Conservation (phyloP, 1,140 invertebrate species). For the Musca domestica region DNA sequence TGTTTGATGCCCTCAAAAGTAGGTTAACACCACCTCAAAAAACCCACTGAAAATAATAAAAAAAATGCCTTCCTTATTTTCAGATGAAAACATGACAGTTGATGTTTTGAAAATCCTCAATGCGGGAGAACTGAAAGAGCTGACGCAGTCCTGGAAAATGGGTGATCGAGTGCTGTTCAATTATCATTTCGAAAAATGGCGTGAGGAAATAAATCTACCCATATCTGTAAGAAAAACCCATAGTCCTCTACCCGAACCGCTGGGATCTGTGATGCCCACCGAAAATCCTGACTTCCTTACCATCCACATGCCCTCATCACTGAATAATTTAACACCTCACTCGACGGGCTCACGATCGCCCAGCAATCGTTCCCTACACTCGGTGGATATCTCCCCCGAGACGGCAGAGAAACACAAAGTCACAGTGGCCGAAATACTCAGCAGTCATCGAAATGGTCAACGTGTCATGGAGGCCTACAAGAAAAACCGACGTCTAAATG, state of each 20-base stretch:
- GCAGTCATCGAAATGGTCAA: slow-evolving; percentile 30
- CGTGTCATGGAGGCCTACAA: slow-evolving; percentile 35
- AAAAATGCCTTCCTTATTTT: neutral
- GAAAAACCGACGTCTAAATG: slow-evolving; percentile 34
- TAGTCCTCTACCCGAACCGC: neutral
- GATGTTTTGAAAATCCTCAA: slow-evolving; percentile 47
- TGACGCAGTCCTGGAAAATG: slow-evolving; percentile 35
- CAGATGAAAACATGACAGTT: slow-evolving; percentile 43
- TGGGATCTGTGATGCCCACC: too few species aligned
- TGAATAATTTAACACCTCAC: too few species aligned
- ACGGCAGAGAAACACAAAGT: neutral
- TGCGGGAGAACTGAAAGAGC: slow-evolving; percentile 36
- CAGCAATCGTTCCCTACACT: too few species aligned
- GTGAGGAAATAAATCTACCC: slow-evolving; percentile 10
- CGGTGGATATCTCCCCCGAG: too few species aligned
- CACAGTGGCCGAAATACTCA: slow-evolving; percentile 31
- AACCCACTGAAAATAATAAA: too few species aligned
- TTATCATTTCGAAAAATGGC: slow-evolving; percentile 31
- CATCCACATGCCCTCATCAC: too few species aligned
- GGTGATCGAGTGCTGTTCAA: slow-evolving; percentile 23
- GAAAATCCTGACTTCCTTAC: too few species aligned
- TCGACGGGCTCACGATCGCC: too few species aligned
- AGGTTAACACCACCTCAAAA: too few species aligned
- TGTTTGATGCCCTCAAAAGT: too few species aligned
- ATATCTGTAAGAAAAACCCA: neutral